Evolutionary conservation across 2,888 invertebrate genomes (phyloP), one percentile per base, ranked within the genome.

Genomic region (Apotomis betuletana): DNA sequence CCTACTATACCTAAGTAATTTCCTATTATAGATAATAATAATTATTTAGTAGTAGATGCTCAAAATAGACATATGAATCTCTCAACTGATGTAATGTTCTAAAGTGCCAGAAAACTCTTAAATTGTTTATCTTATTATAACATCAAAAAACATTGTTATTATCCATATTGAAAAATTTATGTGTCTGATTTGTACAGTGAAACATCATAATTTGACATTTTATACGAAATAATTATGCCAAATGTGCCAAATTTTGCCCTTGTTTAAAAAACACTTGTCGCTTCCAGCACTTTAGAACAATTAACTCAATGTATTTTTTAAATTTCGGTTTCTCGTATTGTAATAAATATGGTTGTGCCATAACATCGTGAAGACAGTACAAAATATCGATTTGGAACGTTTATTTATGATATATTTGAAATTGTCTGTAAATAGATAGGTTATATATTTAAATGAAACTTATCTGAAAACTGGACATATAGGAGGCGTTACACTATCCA

Each of bases 381-480:
- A 74, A 74, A 69, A 73, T 65, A 62, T 70, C 15, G 57, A 68
- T 72, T 75, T 61, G 70, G 70, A 67, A 73, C 69, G 63, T 65
- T 76, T 77, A 79, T 72, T 81, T 79, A 80, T 78, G 77, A 79
- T 81, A 75, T 65, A 65, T 65, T 70, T 78, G 68, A 75, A 77
- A 76, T 81, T 58, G 49, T 69, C 77, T 87, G 86, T 87, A 87
- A 83, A 87, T 87, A 87, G 81, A 77, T 86, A 86, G 83, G 79
- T 73, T 81, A 80, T 82, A 76, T 79, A 76, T 27, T 27, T 76
- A 77, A 76, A 12, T 44, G n/a, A n/a, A 46, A 44, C 65, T 65
- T 65, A 65, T 65, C 65, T 57, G 55, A 9, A 57, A 65, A 54
- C 5, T 9, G 3, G 46, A 64, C 44, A 4, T 55, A 55, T 44